Conservation (phyloP, 2,113 vertebrate genomes). For the Lepus timidus region DNA sequence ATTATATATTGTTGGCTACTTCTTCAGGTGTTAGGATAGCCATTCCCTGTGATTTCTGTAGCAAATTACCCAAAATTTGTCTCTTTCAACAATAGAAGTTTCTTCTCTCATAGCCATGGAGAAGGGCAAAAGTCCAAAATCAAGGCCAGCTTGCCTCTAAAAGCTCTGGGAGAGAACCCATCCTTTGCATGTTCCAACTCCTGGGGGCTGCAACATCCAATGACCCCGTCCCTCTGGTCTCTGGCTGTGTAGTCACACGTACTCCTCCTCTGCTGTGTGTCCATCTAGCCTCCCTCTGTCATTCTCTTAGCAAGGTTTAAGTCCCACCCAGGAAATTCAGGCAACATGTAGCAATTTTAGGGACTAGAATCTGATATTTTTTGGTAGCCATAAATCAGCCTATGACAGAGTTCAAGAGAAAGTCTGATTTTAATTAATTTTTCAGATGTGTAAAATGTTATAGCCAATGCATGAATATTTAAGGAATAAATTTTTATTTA, state of each 20-base stretch:
- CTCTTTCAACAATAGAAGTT: not conserved
- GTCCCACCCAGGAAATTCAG: not conserved
- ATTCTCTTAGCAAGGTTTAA: not conserved
- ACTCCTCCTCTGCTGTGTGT: not conserved
- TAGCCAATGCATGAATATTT: not conserved
- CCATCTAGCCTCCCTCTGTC: not conserved
- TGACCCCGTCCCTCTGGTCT: not conserved
- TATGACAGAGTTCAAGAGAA: not conserved
- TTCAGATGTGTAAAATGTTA: slow-evolving; percentile 20
- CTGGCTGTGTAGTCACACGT: not conserved
- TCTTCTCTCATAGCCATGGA: not conserved
- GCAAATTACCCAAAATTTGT: not conserved
- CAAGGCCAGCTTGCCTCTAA: not conserved
- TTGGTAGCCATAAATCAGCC: not conserved
- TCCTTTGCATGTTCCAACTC: not conserved
- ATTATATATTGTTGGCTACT: not conserved
- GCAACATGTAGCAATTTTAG: not conserved
- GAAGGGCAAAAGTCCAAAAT: not conserved
- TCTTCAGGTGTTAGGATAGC: not conserved
- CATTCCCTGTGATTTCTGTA: not conserved
- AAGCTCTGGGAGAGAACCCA: not conserved
- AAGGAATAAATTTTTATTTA: slow-evolving; percentile 4
- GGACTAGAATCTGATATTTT: not conserved
- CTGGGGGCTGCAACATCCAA: not conserved
- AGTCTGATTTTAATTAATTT: slow-evolving; percentile 25